Conservation (phyloP, 1,140 invertebrate genomes). For the Brachionus asplanchnoidis region DNA sequence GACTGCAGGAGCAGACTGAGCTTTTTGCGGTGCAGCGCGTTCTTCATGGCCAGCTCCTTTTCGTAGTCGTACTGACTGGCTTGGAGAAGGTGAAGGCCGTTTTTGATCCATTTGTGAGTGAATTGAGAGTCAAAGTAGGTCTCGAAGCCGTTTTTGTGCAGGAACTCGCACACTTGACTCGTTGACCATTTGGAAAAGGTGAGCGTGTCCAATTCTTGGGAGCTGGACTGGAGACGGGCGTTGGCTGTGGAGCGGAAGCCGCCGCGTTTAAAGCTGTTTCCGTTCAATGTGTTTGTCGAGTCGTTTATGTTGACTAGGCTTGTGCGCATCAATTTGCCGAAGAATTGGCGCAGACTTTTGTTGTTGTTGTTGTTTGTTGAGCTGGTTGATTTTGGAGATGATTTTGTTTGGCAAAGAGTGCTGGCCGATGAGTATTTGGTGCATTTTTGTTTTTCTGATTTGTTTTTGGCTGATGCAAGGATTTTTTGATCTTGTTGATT, state of each 20-base stretch:
- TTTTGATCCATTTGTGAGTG: constrained; percentile 73
- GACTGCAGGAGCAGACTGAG: constrained; percentile 73
- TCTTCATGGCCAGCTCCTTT: constrained; percentile 65
- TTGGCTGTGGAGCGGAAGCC: constrained; percentile 33
- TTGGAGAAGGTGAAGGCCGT: constrained; percentile 73
- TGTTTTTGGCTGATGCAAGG: not conserved
- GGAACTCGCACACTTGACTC: constrained; percentile 79
- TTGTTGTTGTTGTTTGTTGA: not conserved
- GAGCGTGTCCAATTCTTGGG: constrained; percentile 31
- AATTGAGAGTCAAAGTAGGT: constrained; percentile 62
- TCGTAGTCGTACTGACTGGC: constrained; percentile 76
- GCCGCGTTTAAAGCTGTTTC: not conserved
- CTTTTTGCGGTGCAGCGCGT: constrained; percentile 84
- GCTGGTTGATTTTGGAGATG: not conserved
- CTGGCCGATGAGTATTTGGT: not conserved
- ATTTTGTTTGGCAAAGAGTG: not conserved
- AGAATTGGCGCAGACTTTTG: constrained; percentile 19
- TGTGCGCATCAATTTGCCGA: constrained; percentile 36
- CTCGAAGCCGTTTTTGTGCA: constrained; percentile 77
- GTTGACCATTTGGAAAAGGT: constrained; percentile 69
- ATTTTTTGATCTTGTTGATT: not conserved
- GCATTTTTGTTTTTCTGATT: not conserved
- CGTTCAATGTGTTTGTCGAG: not conserved
- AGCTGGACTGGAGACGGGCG: not conserved
- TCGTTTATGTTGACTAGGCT: constrained; percentile 39